A percentile compares a stretch with the other conserved stretches of the same genome.
Conservation (phyloP, 1,140 invertebrate species). For the Brachystomella parvula region DNA sequence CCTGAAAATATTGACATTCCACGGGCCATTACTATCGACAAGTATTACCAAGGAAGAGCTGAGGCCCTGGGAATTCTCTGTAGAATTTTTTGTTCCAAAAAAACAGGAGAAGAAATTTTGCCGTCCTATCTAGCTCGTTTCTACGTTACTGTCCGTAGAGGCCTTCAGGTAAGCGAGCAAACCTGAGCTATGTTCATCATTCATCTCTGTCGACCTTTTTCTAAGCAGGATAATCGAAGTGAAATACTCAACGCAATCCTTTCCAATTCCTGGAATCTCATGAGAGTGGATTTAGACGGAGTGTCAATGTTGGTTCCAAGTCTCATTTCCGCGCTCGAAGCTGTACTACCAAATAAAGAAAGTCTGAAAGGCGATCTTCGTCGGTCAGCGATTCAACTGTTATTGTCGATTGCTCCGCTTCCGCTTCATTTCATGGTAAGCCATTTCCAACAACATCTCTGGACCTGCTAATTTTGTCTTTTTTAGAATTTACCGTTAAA, state of each 20-base stretch:
- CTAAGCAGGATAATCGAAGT: conserved; percentile 41
- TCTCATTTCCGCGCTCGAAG: conserved; percentile 78
- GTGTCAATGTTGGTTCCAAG: conserved; percentile 82
- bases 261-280: conserved; percentile 68
- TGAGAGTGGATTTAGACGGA: conserved; percentile 85
- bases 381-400: conserved; percentile 77
- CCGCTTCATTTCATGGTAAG: conserved; percentile 79
- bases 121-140: conserved; percentile 90
- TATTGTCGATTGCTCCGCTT: conserved; percentile 79
- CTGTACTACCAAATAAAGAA: conserved; percentile 71
- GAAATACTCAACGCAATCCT: conserved; percentile 69
- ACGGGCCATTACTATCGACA: conserved; percentile 52
- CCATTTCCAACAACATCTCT: background rate
- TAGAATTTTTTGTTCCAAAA: conserved; percentile 91
- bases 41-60: conserved; percentile 66
- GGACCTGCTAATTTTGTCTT: conserved; percentile 9
- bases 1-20: conserved; percentile 36
- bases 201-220: conserved; percentile 1
- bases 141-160: conserved; percentile 83
- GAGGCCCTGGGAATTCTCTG: conserved; percentile 92
- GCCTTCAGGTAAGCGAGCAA: conserved; percentile 53
- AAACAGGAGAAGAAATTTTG: conserved; percentile 88
- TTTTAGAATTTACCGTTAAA: conserved; percentile 62
- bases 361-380: conserved; percentile 62
- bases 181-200: conserved; percentile 2